Base-by-base conservation (phyloP, 37 sponge, comb jelly and placozoan species). In the Dysidea cf. avara region DNA sequence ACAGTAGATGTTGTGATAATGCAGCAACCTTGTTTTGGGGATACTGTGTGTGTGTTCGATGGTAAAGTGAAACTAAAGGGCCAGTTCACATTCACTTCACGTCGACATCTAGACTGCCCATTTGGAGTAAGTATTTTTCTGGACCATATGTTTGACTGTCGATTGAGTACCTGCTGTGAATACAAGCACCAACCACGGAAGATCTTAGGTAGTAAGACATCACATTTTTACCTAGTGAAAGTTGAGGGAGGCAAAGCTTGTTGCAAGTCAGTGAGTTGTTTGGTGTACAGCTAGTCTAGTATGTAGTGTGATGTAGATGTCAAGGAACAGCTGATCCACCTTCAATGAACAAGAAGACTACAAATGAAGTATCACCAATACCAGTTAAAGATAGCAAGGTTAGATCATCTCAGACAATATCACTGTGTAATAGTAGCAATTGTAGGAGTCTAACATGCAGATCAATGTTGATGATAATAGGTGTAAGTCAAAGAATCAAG, bases 1-100 rank as follows among this genome's bases (percentile, higher is more conserved):
- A 49, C 54, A 24, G 37, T 35, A 39, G 82, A 93, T 5, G 84
- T 94, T 0, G 49, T 79, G 48, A 69, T 92, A 7, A 56, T 89
- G 28, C 97, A 96, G 78, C 97, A 96, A 60, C 97, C 92, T 71
- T 91, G 97, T 67, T 93, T 93, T 11, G 97, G 97, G 13, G 92
- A 88, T 87, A 92, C 89, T 20, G 64, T 96, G 26, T 53, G 71
- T 39, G 77, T 96, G 35, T 96, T 63, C 75, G 85, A 85, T 40
- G 87, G 87, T 20, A 54, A 20, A 17, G 58, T 91, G 39, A 70
- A 47, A 24, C 71, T 84, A 9, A 83, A 69, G 80, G 83, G 92
- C 5, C 12, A n/a, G 1, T 94, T 97, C 71, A 71, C 58, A 13
- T 83, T 97, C 57, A 67, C 61, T 17, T 90, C 91, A 37, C 71